Conservation (phyloP, 1,140 invertebrate genomes). For the Aphaenogaster floridana region DNA sequence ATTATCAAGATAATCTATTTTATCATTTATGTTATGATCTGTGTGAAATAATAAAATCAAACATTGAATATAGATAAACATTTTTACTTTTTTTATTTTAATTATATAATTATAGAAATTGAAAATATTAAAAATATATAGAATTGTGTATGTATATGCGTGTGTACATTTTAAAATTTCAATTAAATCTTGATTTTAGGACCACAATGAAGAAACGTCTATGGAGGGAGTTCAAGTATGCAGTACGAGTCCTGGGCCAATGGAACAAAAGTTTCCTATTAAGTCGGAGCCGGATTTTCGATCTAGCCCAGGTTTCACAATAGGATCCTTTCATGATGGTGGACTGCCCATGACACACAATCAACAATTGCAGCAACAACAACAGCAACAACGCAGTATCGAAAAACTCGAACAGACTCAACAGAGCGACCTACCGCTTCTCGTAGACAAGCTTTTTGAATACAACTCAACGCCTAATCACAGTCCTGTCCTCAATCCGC, state of each 20-base stretch:
- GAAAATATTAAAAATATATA: background rate
- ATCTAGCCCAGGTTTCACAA: slow-evolving; percentile 82
- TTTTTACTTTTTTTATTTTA: background rate
- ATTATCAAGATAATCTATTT: background rate
- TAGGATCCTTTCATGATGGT: slow-evolving; percentile 81
- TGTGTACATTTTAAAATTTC: background rate
- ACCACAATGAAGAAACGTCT: slow-evolving; percentile 85
- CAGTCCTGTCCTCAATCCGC: slow-evolving; percentile 89
- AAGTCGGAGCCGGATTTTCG: slow-evolving; percentile 85
- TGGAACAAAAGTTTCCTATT: slow-evolving; percentile 84
- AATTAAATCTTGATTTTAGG: slow-evolving; percentile 73
- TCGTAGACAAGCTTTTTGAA: slow-evolving; percentile 89
- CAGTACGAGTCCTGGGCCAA: slow-evolving; percentile 82
- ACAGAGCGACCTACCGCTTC: slow-evolving; percentile 87
- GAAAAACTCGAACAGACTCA: slow-evolving; percentile 82
- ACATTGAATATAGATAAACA: background rate
- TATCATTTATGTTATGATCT: background rate
- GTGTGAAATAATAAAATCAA: background rate
- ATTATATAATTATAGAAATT: background rate
- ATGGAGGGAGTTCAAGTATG: slow-evolving; percentile 87
- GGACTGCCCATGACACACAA: slow-evolving; percentile 79
- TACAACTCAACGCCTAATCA: slow-evolving; percentile 89
- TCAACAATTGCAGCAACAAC: slow-evolving; percentile 80
- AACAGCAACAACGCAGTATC: slow-evolving; percentile 78
- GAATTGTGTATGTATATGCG: background rate